phyloP scores from a whole-genome alignment of 2,888 invertebrate genomes.

The Cyclophora albipunctata region DNA sequence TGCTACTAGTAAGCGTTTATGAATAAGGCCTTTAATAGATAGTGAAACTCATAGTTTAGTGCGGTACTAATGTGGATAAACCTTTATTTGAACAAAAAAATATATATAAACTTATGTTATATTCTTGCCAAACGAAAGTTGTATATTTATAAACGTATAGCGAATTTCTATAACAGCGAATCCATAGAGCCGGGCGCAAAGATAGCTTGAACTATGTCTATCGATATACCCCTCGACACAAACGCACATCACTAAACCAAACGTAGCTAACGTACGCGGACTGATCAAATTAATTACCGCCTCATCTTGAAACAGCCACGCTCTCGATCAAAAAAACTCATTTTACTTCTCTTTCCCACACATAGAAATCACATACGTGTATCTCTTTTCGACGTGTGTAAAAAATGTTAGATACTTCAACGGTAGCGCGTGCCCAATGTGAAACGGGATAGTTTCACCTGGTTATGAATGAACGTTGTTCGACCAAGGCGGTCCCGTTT shows the following conservation, averaged over 20 bases:
- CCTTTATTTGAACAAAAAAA: no score
- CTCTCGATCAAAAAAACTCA: constrained; percentile 45
- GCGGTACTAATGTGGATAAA: no score
- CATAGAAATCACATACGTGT: constrained; percentile 9
- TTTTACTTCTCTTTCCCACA: constrained; percentile 24
- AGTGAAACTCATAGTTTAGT: no score
- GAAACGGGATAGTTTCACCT: constrained; percentile 65
- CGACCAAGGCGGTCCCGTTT: constrained; percentile 30
- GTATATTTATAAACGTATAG: no score
- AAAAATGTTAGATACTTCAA: constrained; percentile 53
- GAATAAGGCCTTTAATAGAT: no score
- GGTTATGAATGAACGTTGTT: constrained; percentile 47
- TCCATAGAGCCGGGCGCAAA: no score
- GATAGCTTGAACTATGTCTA: neutral
- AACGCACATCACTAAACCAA: constrained; percentile 35
- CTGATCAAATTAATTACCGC: constrained; percentile 73
- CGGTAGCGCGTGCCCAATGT: constrained; percentile 64
- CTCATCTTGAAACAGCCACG: constrained; percentile 56
- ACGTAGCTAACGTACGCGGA: constrained; percentile 49
- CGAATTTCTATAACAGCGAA: no score
- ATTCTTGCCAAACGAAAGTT: no score
- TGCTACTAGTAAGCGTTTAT: no score
- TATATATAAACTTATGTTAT: no score
- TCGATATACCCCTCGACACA: constrained; percentile 24
- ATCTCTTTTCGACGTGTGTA: constrained; percentile 31